phyloP scores from a whole-genome alignment of 2,888 invertebrate genomes.

The Caenorhabditis sp. region DNA sequence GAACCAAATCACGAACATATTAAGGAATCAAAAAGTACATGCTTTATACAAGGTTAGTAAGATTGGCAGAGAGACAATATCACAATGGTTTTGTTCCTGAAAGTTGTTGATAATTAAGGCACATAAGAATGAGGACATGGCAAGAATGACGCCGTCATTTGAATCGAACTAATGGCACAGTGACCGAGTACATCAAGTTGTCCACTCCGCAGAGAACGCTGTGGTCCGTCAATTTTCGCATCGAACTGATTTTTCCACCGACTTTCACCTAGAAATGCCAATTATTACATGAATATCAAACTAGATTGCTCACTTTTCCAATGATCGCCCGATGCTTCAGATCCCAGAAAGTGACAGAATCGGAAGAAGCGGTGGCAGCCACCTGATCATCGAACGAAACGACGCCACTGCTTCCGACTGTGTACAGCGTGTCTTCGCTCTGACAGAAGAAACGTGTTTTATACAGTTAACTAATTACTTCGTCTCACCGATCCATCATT shows the following conservation, averaged over 20 bases:
- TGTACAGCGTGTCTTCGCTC: constrained; percentile 40
- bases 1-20: background rate
- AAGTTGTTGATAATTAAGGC: background rate
- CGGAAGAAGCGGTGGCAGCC: constrained; percentile 64
- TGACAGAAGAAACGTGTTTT: constrained; percentile 1
- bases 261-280: constrained; percentile 61
- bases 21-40: background rate
- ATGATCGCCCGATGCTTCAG: constrained; percentile 65
- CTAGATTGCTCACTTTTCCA: constrained; percentile 26
- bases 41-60: background rate
- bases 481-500: constrained; percentile 35
- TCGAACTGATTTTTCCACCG: constrained; percentile 60
- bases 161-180: constrained; percentile 58
- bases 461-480: background rate
- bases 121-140: background rate
- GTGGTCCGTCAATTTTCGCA: constrained; percentile 56
- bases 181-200: constrained; percentile 67
- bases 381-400: constrained; percentile 64
- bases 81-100: constrained; percentile 2
- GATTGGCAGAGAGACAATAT: constrained; percentile 4
- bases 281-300: background rate
- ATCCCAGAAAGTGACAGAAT: constrained; percentile 72
- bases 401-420: constrained; percentile 57
- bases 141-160: constrained; percentile 20
- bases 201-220: constrained; percentile 67